Base-by-base conservation (phyloP, 2,797 vertebrate genomes). In the Gymnothorax javanicus region DNA sequence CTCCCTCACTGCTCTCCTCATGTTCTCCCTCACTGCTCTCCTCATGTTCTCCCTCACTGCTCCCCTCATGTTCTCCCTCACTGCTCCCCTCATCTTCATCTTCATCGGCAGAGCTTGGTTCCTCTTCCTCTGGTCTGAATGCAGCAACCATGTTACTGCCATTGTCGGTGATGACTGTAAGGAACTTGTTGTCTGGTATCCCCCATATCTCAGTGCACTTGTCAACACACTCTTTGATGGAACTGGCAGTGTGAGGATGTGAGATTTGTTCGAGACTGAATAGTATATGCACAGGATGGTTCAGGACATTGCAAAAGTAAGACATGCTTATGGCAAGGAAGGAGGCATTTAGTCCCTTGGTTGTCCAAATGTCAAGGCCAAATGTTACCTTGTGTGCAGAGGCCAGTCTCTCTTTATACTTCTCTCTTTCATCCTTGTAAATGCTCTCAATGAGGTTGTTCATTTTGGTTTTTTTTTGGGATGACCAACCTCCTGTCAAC, bases 141-240 rank as follows among this genome's bases (percentile, higher is more conserved):
- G 11, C 71, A n/a, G 6, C 71, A n/a, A 75, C 33, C 71, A 75
- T 75, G 23, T 9, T 75, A 23, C 71, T 75, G 9, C 71, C 71
- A 75, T 75, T 75, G 23, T 75, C 71, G 23, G 71, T 75, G 71
- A 75, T 75, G 33, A 75, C 71, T n/a, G 71, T 75, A 75, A 75
- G 71, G 27, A 75, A 11, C 33, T 75, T 75, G 71, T 75, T 33
- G 0, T 2, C 23, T 1, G 7, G 71, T n/a, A 7, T 75, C 9
- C 33, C 23, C 71, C 71, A 75, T 23, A 75, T n/a, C 11, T n/a
- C 71, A n/a, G 33, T n/a, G 33, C 23, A 75, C 23, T 75, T 11
- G 33, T 75, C 71, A 1, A 75, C 9, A 75, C 33, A 75, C 23
- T 11, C 17, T 5, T 75, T 75, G 23, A 7, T 75, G 11, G 71